Evolutionary conservation across 2,888 invertebrate genomes (phyloP), one percentile per base, ranked within the genome.

Genomic region (Drosophila neotestacea): DNA sequence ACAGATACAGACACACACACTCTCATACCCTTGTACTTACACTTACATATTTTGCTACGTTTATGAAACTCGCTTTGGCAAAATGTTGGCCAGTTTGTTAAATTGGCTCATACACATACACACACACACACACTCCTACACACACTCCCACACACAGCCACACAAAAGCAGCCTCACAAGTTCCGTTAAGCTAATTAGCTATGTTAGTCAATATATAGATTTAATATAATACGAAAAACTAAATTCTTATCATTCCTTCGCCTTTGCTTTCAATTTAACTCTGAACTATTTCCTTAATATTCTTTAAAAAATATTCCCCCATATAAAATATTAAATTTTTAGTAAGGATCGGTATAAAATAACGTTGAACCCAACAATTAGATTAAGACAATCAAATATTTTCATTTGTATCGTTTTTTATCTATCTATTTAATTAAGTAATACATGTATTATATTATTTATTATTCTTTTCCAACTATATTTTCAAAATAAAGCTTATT

Each of bases 71-170:
- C 54, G 58, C 79, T 36, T 28, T 48, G 64, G 75, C 79, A 78
- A 65, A 76, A 76, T 76, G 79, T 76, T 76, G 79, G 64, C 79
- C 79, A 76, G 76, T 78, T 78, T 78, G 76, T 73, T 76, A 76
- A 76, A 78, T 73, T 76, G 69, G 69, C 52, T 34, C 36, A 28
- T 30, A 52, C 51, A 52, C 42, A 44, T 34, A 34, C 36, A 42
- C 54, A 39, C 62, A 47, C 22, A 32, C 41, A 42, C n/a, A 60
- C 64, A 64, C 22, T 28, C 55, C 16, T 34, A 51, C 46, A 44
- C 9, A 27, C n/a, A n/a, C n/a, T n/a, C n/a, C n/a, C n/a, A n/a
- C 11, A 58, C 13, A 39, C n/a, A 28, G n/a, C 16, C 13, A 11
- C 30, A 48, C 32, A 52, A 22, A 27, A 22, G 13, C 38, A 52